Base-by-base conservation (phyloP, 2,113 vertebrate genomes). In the Ciconia stormi region DNA sequence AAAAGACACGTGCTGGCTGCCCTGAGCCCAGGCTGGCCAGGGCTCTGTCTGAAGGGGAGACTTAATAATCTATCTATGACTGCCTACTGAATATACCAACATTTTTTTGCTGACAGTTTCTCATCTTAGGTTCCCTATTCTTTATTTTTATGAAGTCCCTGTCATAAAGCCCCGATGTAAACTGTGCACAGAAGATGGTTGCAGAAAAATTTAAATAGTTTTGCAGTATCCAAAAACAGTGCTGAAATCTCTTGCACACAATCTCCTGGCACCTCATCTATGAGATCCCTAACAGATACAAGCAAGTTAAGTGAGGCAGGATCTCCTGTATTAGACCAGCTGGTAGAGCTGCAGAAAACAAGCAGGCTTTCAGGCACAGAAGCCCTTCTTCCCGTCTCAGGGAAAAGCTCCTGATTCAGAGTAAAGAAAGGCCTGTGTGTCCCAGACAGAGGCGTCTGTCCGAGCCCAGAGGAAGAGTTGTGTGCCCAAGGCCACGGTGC, bases 401-500 rank as follows among this genome's bases (percentile, higher is more conserved):
- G 61, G 61, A 71, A 49, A 65, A 94, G 16, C 34, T 74, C 56
- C 32, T 2, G 2, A 22, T 73, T 71, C 26, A 58, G 30, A 0
- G 2, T 6, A 34, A 82, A 91, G 55, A 82, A 77, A 71, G 55
- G 73, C 20, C 56, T 79, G 16, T 70, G 83, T 91, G 61, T 58
- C 77, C 69, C 65, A 50, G 47, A 49, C 17, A 87, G 71, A 77
- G 30, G 44, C 6, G 0, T 85, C 74, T 84, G 29, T 47, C 42
- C 0, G 0, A 84, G 77, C 63, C 55, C 0, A 0, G 23, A 58
- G 40, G 16, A 94, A 82, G 52, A 18, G 16, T 6, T 78, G 23
- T 52, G 61, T 52, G 47, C 15, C 38, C 61, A 82, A 63, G 30
- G 59, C 29, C 61, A 52, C 2, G 0, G 34, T 0, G 1, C 65